Conservation (phyloP, 2,797 vertebrate genomes). For the Oreochromis mossambicus region DNA sequence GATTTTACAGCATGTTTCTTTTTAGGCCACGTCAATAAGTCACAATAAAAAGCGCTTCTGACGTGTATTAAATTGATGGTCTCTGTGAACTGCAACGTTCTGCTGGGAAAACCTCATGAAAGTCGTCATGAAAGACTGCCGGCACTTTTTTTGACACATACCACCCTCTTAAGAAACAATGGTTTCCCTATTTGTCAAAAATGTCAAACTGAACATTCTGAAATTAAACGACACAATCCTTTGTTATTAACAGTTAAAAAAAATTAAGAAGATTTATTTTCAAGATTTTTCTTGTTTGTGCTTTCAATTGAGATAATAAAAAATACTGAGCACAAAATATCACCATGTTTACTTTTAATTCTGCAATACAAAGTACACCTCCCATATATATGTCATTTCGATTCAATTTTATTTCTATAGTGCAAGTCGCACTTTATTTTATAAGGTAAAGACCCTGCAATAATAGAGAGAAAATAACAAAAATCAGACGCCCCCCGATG, state of each 20-base stretch:
- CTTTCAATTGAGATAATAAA: background rate
- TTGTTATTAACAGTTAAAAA: background rate
- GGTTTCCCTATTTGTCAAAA: background rate
- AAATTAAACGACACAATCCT: background rate
- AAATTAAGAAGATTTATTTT: fast-evolving
- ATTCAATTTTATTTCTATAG: background rate
- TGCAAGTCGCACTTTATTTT: background rate
- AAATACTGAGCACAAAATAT: background rate
- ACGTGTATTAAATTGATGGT: fast-evolving
- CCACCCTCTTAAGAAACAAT: fast-evolving
- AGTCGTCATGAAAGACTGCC: background rate
- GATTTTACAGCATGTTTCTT: background rate
- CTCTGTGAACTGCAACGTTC: background rate
- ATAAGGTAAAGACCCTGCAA: background rate
- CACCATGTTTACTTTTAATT: background rate
- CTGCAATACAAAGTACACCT: background rate
- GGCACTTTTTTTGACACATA: background rate
- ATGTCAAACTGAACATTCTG: background rate
- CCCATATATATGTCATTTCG: background rate
- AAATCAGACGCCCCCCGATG: background rate
- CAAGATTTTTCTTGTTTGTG: background rate
- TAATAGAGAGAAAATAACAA: background rate
- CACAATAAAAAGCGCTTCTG: background rate
- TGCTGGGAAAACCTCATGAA: background rate
- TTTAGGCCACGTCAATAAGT: background rate